Conservation (phyloP, 2,797 vertebrate genomes). For the Moxostoma hubbsi region DNA sequence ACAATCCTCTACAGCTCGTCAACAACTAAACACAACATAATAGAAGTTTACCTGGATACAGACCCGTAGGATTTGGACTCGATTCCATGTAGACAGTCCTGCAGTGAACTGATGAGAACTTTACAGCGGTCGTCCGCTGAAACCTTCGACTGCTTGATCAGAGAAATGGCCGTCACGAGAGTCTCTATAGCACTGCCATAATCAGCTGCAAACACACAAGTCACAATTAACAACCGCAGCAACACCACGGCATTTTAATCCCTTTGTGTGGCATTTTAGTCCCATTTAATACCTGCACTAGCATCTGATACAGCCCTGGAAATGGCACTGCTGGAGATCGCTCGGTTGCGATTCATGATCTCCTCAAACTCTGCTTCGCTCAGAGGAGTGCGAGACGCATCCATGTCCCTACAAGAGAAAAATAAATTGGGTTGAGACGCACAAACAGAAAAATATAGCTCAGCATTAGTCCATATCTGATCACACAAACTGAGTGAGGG, state of each 20-base stretch:
- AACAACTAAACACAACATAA: background rate
- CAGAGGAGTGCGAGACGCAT: constrained; percentile 90
- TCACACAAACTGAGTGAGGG: background rate
- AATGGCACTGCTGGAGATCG: constrained; percentile 98
- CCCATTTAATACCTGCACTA: constrained; percentile 86
- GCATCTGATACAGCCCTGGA: constrained; percentile 98
- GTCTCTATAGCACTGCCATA: constrained; percentile 99
- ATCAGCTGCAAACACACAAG: constrained; percentile 80
- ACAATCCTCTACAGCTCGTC: too few species aligned
- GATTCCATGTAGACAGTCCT: constrained; percentile 98
- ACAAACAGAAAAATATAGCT: background rate
- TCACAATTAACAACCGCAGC: background rate
- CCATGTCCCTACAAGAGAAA: constrained; percentile 86
- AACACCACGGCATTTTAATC: too few species aligned
- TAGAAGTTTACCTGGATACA: constrained; percentile 86
- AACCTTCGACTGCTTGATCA: constrained; percentile 99
- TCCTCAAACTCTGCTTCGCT: constrained; percentile 99
- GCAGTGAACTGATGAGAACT: constrained; percentile 98
- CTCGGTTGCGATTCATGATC: constrained; percentile 98
- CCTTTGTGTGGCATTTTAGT: too few species aligned
- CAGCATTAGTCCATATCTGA: background rate
- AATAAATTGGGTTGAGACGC: background rate
- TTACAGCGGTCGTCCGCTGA: constrained; percentile 98
- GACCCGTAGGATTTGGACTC: constrained; percentile 99
- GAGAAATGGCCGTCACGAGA: constrained; percentile 96